Evolutionary conservation across 2,113 vertebrate genomes (phyloP).

Genomic region (Gracilinanus agilis): DNA sequence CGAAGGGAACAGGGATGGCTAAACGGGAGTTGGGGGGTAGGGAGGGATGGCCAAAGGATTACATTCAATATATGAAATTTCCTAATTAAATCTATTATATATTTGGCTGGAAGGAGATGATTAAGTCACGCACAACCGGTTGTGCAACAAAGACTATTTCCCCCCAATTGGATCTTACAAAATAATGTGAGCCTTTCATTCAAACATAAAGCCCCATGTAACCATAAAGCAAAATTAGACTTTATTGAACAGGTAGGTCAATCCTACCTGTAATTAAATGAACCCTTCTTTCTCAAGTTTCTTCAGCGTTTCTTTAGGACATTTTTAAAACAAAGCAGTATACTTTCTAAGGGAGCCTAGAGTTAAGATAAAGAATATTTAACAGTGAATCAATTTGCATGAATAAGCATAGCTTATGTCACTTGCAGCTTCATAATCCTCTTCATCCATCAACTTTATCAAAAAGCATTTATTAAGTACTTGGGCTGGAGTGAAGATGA

Average conservation of each 20-base stretch:
- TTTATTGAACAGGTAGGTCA: neutral
- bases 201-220: neutral
- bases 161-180: slow-evolving; percentile 9
- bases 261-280: neutral
- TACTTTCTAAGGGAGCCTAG: neutral
- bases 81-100: neutral
- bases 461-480: neutral
- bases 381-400: neutral
- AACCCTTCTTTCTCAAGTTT: neutral
- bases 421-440: neutral
- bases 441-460: neutral
- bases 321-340: neutral
- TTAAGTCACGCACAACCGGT: slow-evolving; percentile 39
- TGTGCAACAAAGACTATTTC: slow-evolving; percentile 26
- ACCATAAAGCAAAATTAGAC: slow-evolving; percentile 45
- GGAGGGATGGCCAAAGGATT: neutral
- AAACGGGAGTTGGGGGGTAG: slow-evolving; percentile 34
- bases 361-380: neutral
- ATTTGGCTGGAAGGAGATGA: neutral
- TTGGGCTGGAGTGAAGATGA: neutral
- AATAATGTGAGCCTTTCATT: slow-evolving; percentile 42
- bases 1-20: neutral
- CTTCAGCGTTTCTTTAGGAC: neutral
- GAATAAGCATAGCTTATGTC: neutral
- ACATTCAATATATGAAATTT: neutral